These are phyloP conservation scores for Porites lobata DNA, from an alignment of 92 coral and sea anemone species.

Conservation along the genomic window DNA sequence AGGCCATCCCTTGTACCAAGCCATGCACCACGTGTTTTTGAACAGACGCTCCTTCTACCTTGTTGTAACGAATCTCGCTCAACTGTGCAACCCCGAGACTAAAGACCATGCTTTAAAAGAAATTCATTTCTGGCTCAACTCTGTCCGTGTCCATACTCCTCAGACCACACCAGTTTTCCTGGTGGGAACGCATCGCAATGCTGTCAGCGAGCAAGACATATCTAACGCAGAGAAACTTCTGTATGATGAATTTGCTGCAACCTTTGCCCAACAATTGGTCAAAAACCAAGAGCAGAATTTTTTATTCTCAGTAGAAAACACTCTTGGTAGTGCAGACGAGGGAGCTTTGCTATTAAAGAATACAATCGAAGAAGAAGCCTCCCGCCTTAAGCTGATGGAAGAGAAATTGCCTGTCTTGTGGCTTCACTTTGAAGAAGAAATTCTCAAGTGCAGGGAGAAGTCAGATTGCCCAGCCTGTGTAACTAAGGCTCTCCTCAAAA, in stretches of 20 bases:
- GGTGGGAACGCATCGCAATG: constrained; percentile 72
- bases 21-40: constrained; percentile 84
- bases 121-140: constrained; percentile 78
- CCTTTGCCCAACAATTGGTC: constrained; percentile 75
- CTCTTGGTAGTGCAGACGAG: constrained; percentile 35
- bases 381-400: constrained; percentile 18
- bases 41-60: constrained; percentile 72
- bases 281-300: constrained; percentile 38
- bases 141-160: constrained; percentile 78
- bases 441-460: constrained; percentile 50
- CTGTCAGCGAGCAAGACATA: constrained; percentile 29
- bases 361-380: constrained; percentile 64
- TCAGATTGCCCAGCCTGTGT: constrained; percentile 46
- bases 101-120: neutral
- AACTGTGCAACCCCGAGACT: constrained; percentile 8
- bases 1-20: constrained; percentile 77
- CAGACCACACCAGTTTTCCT: constrained; percentile 70
- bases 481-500: constrained; percentile 26
- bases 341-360: constrained; percentile 51
- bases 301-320: constrained; percentile 74
- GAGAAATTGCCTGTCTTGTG: constrained; percentile 71
- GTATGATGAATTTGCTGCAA: constrained; percentile 26
- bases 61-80: constrained; percentile 62
- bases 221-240: constrained; percentile 29
- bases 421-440: constrained; percentile 82